Evolutionary conservation across 2,797 vertebrate species (phyloP).

Genomic region (Tiaroga cobitis): DNA sequence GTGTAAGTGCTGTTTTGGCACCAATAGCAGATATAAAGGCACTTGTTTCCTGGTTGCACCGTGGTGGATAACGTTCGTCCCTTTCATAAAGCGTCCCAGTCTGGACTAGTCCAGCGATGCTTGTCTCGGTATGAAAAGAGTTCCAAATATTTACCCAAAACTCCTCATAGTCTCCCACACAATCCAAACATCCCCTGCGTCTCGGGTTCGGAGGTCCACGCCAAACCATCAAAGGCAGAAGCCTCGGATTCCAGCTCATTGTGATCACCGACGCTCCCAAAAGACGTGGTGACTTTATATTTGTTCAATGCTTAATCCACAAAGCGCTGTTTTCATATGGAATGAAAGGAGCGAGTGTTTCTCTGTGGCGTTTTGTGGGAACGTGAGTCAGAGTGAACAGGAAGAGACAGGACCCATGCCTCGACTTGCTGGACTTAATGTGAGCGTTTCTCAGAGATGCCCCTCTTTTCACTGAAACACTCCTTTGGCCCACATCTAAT

Average conservation of each 20-base stretch:
- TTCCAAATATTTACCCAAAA: constrained; percentile 55
- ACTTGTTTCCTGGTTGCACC: not conserved
- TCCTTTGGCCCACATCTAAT: constrained; percentile 65
- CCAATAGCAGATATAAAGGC: not conserved
- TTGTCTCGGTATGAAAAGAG: constrained; percentile 51
- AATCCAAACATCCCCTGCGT: constrained; percentile 61
- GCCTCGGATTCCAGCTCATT: constrained; percentile 43
- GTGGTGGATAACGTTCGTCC: constrained; percentile 1
- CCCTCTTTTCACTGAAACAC: constrained; percentile 66
- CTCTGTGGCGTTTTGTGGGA: constrained; percentile 59
- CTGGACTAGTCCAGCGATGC: constrained; percentile 47
- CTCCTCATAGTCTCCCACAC: constrained; percentile 57
- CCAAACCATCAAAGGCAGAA: constrained; percentile 51
- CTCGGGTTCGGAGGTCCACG: constrained; percentile 52
- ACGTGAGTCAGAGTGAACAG: constrained; percentile 55
- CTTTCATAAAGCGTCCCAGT: constrained; percentile 18
- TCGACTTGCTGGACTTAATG: constrained; percentile 73
- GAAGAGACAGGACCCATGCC: constrained; percentile 68
- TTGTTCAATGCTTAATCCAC: constrained; percentile 40
- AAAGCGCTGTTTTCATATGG: constrained; percentile 48
- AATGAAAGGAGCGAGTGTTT: constrained; percentile 60
- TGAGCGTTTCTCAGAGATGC: constrained; percentile 70
- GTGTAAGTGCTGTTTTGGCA: not conserved
- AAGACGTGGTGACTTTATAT: constrained; percentile 35
- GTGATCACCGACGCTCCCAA: constrained; percentile 50